phyloP scores from a whole-genome alignment of 2,797 vertebrate genomes.

The Brachyalestes nurse region DNA sequence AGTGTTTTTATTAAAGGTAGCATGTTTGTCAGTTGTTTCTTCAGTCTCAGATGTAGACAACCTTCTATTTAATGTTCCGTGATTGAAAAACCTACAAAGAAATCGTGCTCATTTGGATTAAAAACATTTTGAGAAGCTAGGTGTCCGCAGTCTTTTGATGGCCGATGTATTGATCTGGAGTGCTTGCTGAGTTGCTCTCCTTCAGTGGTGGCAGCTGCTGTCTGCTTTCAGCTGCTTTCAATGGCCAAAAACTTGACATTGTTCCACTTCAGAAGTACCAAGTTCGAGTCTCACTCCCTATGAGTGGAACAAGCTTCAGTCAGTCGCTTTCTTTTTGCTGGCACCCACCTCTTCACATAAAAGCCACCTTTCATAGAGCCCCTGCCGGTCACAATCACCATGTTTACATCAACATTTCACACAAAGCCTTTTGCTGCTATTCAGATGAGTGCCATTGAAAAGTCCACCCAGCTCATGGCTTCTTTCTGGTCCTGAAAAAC shows the following conservation, averaged over 20 bases:
- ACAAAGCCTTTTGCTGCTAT: conserved; percentile 64
- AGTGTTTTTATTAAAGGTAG: no score
- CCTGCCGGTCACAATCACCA: conserved; percentile 65
- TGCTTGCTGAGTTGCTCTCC: background rate
- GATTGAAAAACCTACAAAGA: no score
- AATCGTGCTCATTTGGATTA: background rate
- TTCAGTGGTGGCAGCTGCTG: conserved; percentile 50
- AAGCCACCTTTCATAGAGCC: conserved; percentile 54
- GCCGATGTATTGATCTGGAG: conserved; percentile 16
- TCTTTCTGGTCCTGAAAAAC: conserved; percentile 67
- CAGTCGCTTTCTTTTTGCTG: conserved; percentile 28
- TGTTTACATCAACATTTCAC: conserved; percentile 72
- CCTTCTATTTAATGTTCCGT: no score
- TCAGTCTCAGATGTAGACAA: no score
- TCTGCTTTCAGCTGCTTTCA: conserved; percentile 60
- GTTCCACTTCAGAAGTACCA: conserved; percentile 55
- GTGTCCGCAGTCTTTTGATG: background rate
- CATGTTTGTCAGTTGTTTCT: no score
- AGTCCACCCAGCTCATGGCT: conserved; percentile 58
- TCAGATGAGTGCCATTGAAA: conserved; percentile 60
- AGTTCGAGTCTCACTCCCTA: conserved; percentile 24
- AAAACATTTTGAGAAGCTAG: background rate
- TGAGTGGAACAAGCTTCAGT: conserved; percentile 35
- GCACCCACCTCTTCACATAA: conserved; percentile 40
- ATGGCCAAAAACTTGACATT: conserved; percentile 53